Evolutionary conservation across 2,888 invertebrate genomes (phyloP).

Genomic region (Parnassius orleans): DNA sequence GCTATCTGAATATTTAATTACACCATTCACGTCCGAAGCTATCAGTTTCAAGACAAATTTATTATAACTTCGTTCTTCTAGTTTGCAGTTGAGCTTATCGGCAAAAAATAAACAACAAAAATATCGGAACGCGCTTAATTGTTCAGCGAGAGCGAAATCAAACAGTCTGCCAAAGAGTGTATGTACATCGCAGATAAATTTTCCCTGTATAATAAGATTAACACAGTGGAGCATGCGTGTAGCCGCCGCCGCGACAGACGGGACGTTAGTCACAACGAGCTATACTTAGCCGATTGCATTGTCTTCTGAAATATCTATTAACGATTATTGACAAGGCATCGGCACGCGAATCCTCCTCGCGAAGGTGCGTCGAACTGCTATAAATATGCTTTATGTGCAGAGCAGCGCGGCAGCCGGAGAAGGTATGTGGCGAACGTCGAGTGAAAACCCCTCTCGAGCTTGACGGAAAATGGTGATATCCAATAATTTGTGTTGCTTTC

Average conservation of each 20-base stretch:
- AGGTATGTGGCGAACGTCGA: slow-evolving; percentile 47
- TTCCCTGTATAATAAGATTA: slow-evolving; percentile 74
- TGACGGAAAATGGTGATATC: not conserved
- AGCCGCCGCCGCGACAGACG: slow-evolving; percentile 54
- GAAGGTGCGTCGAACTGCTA: slow-evolving; percentile 79
- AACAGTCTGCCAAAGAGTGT: slow-evolving; percentile 66
- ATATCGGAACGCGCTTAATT: slow-evolving; percentile 24
- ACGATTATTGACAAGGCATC: slow-evolving; percentile 81
- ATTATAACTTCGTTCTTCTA: not conserved
- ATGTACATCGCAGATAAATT: slow-evolving; percentile 73
- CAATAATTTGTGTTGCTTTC: slow-evolving; percentile 9
- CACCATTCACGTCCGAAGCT: slow-evolving; percentile 8
- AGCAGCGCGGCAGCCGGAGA: slow-evolving; percentile 55
- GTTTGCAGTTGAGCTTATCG: not conserved
- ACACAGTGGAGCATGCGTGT: slow-evolving; percentile 65
- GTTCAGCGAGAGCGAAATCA: slow-evolving; percentile 44
- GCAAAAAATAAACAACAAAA: not conserved
- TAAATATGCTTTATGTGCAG: slow-evolving; percentile 74
- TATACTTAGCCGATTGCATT: slow-evolving; percentile 79
- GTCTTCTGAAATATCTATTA: slow-evolving; percentile 81
- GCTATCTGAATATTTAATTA: slow-evolving; percentile 29
- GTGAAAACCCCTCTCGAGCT: slow-evolving; percentile 25
- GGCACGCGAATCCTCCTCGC: slow-evolving; percentile 75
- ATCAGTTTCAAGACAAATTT: slow-evolving; percentile 7
- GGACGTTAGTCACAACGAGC: slow-evolving; percentile 71